Base-by-base conservation (phyloP, 2,888 invertebrate genomes). In the Drosophila sordidula region DNA sequence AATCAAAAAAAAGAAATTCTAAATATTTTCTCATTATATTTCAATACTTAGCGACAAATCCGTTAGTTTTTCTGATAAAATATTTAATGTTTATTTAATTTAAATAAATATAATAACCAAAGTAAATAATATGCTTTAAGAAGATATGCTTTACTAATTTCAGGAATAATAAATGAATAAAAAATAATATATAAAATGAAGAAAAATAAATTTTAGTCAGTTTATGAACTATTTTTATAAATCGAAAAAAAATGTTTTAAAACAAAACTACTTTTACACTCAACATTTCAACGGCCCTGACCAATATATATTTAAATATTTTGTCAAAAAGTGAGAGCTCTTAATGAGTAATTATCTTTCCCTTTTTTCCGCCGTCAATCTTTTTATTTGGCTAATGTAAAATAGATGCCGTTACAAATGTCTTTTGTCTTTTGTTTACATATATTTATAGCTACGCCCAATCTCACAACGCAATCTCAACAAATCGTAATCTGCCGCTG, bases 401-500 rank as follows among this genome's bases (percentile, higher is more conserved):
- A 8, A 5, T 5, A 25, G 8, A 32, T 1, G 26, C 22, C 22
- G 22, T 22, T 22, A 22, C 12, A 9, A 12, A 14, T 36, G 39
- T 51, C 29, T 3, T n/a, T 16, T 52, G 11, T 26, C 34, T 59
- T 26, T 44, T 44, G 34, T 26, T n/a, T 50, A 46, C 26, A 56
- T 36, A 54, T 42, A 49, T 9, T 47, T 66, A 8, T 64, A 56
- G 69, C 50, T 69, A 51, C 51, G 58, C 47, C 57, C 62, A 56
- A 82, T 87, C 87, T 58, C 42, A 14, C 44, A 46, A 22, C 42
- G 44, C 64, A 74, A 81, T 83, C 81, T 69, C 62, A 76, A 76
- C 83, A 86, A 86, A 81, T 86, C 70, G 83, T 70, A 70, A 78
- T 75, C 76, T 39, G 61, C 59, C 67, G 50, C 69, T 64, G 75